These are phyloP conservation scores for Anodontia alba DNA, from an alignment of 2,888 invertebrate genomes.

Conservation along the genomic window DNA sequence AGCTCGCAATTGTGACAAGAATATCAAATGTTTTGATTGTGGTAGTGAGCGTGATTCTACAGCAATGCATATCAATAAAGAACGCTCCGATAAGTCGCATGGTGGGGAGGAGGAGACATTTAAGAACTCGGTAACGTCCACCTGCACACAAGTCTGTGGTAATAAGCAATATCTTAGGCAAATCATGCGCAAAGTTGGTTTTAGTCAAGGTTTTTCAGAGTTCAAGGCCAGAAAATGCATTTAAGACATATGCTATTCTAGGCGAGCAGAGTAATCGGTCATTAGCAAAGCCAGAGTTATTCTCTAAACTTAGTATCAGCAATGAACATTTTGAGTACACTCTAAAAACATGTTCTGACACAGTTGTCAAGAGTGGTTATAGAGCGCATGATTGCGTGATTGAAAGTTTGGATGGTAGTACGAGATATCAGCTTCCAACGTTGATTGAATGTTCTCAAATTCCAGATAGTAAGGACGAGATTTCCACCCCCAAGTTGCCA, in stretches of 20 bases:
- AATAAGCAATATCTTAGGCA: conserved; percentile 3
- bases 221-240: conserved; percentile 21
- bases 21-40: conserved; percentile 45
- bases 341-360: conserved; percentile 33
- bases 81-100: background rate
- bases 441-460: conserved; percentile 31
- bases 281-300: conserved; percentile 26
- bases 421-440: conserved; percentile 15
- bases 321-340: conserved; percentile 20
- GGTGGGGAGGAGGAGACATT: background rate
- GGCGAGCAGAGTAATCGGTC: conserved; percentile 37
- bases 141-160: conserved; percentile 29
- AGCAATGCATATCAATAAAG: conserved; percentile 30
- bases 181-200: conserved; percentile 11
- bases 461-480: conserved; percentile 28
- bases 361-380: conserved; percentile 18
- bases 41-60: conserved; percentile 37
- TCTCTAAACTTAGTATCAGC: conserved; percentile 6
- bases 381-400: conserved; percentile 18
- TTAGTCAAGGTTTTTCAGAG: conserved; percentile 17
- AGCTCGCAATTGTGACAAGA: conserved; percentile 24
- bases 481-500: conserved; percentile 31
- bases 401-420: conserved; percentile 27
- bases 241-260: conserved; percentile 27
- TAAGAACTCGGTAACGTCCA: background rate